Percentiles rank a stretch among this genome's conserved stretches.
phyloP scores from a whole-genome alignment of 2,888 invertebrate genomes.

The Cataglyphis rosenhaueri region DNA sequence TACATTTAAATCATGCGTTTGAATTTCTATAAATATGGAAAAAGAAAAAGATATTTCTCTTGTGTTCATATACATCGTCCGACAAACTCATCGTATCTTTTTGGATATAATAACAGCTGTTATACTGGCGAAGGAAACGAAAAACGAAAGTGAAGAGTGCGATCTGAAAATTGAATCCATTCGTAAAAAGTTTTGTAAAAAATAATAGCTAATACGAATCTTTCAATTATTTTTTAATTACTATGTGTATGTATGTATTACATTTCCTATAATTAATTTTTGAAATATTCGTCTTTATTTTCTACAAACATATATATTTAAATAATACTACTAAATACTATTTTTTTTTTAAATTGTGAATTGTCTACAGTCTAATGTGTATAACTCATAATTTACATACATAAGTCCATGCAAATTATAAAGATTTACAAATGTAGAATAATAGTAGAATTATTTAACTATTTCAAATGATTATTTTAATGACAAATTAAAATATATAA shows the following conservation, averaged over 20 bases:
- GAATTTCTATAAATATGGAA: conserved; percentile 19
- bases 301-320: neutral
- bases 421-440: neutral
- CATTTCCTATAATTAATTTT: neutral
- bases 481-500: neutral
- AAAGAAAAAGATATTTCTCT: conserved; percentile 8
- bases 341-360: too few relatives aligned
- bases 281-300: neutral
- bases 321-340: neutral
- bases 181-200: neutral
- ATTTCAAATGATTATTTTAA: neutral
- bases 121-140: conserved; percentile 13
- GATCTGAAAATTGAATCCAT: conserved; percentile 4
- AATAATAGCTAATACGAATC: neutral
- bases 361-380: too few relatives aligned
- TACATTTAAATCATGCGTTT: neutral
- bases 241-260: neutral
- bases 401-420: neutral
- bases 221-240: neutral
- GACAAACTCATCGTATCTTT: neutral
- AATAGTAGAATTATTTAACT: neutral
- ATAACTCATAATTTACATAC: neutral
- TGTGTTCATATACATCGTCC: neutral
- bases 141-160: conserved; percentile 43
- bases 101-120: neutral